A percentile compares a stretch with the other conserved stretches of the same genome.
Conservation (phyloP, 2,797 vertebrate species). For the Cryptoprocta ferox region DNA sequence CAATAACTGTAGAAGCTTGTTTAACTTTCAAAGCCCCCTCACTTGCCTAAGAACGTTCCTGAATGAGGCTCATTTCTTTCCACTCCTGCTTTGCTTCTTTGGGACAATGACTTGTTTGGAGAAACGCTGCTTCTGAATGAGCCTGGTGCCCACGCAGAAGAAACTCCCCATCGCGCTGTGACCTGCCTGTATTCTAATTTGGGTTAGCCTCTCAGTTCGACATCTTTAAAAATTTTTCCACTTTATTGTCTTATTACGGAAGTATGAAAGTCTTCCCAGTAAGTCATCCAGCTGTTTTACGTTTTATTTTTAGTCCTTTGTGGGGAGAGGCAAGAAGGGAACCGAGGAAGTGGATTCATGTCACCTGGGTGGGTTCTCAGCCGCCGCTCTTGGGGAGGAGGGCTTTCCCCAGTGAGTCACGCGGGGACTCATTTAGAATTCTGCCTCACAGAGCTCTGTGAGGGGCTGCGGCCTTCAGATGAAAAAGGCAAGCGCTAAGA, state of each 20-base stretch:
- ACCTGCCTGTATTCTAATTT: neutral
- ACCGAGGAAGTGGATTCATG: neutral
- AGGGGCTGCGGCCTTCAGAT: neutral
- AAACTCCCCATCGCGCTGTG: neutral
- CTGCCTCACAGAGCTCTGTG: neutral
- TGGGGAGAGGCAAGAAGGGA: neutral
- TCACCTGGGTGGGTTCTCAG: conserved; percentile 29
- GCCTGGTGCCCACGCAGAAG: neutral
- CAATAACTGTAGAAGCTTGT: neutral
- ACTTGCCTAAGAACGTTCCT: fast-evolving
- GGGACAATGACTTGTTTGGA: neutral
- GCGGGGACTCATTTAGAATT: neutral
- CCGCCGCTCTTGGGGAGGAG: neutral
- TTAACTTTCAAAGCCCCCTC: neutral
- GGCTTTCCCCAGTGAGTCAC: conserved; percentile 54
- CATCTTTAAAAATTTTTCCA: neutral
- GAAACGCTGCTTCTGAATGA: neutral
- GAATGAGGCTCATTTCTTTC: neutral
- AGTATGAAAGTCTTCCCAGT: neutral
- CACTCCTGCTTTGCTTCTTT: neutral
- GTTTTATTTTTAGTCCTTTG: conserved; percentile 5
- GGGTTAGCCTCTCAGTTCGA: neutral
- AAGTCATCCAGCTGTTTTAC: neutral
- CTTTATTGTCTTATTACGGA: neutral
- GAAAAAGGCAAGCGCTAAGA: neutral